Evolutionary conservation across 2,888 invertebrate genomes (phyloP).

Genomic region (Trachelus stipa): DNA sequence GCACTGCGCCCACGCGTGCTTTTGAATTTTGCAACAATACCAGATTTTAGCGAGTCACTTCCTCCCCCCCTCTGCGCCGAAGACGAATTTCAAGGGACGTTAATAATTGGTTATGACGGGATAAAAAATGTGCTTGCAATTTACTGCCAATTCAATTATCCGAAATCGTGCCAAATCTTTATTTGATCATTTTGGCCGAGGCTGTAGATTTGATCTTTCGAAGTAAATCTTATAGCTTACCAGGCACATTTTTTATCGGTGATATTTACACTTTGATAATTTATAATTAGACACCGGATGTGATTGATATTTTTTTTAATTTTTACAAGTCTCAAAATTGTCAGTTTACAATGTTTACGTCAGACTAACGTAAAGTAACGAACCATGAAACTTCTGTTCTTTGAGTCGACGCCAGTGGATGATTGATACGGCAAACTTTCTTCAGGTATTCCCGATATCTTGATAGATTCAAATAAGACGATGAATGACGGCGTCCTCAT

Average conservation of each 20-base stretch:
- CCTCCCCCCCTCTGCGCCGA: rapidly evolving
- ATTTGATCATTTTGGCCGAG: background rate
- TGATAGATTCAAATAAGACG: background rate
- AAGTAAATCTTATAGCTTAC: background rate
- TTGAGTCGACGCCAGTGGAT: background rate
- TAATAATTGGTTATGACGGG: background rate
- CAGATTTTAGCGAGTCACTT: background rate
- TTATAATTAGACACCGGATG: background rate
- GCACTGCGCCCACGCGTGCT: slow-evolving; percentile 50
- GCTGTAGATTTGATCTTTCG: background rate
- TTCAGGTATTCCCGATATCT: background rate
- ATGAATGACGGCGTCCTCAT: background rate
- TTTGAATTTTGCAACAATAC: slow-evolving; percentile 49
- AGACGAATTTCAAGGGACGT: background rate
- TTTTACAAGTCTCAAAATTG: background rate
- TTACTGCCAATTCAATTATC: background rate
- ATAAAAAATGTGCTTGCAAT: background rate
- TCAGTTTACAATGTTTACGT: background rate
- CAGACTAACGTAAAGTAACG: background rate
- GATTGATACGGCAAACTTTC: background rate
- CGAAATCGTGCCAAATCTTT: background rate
- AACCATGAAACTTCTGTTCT: background rate
- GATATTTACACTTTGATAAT: background rate
- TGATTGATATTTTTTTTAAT: background rate
- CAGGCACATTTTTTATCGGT: background rate